Evolutionary conservation across 2,797 vertebrate genomes (phyloP).

Genomic region (Scomberomorus guttatus): DNA sequence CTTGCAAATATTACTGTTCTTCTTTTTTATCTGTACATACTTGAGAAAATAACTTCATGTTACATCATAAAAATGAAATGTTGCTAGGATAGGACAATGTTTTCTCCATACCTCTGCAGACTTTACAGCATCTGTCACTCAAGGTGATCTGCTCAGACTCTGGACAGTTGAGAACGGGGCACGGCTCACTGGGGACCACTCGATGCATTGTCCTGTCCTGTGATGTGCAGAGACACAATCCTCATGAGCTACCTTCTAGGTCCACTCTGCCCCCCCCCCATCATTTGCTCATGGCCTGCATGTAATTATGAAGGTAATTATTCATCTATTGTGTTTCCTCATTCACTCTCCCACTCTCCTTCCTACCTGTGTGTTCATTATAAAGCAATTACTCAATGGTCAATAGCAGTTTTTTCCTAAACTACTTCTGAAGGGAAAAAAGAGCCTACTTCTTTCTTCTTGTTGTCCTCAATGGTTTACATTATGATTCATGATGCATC

Average conservation of each 20-base stretch:
- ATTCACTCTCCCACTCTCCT: constrained; percentile 31
- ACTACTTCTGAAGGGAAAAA: constrained; percentile 24
- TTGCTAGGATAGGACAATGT: neutral
- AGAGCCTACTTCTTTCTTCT: constrained; percentile 26
- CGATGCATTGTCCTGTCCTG: constrained; percentile 94
- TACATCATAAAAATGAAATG: too few species aligned
- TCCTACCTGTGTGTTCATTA: constrained; percentile 62
- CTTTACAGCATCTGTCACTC: constrained; percentile 94
- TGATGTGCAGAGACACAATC: constrained; percentile 57
- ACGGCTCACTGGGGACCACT: constrained; percentile 85
- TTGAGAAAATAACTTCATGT: too few species aligned
- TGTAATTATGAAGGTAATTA: constrained; percentile 76
- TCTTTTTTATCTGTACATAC: too few species aligned
- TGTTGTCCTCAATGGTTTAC: constrained; percentile 43
- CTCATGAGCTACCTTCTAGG: constrained; percentile 31
- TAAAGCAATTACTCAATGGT: constrained; percentile 67
- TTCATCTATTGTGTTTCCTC: constrained; percentile 65
- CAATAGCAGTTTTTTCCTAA: constrained; percentile 43
- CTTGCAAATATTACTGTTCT: too few species aligned
- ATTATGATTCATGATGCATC: constrained; percentile 64
- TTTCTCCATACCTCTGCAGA: constrained; percentile 92
- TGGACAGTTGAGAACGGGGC: constrained; percentile 89
- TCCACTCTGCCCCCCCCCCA: constrained; percentile 19
- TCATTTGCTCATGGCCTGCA: constrained; percentile 53
- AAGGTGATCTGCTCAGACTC: constrained; percentile 92